Base-by-base conservation (phyloP, 1,140 invertebrate species). In the Zaprionus africanus region DNA sequence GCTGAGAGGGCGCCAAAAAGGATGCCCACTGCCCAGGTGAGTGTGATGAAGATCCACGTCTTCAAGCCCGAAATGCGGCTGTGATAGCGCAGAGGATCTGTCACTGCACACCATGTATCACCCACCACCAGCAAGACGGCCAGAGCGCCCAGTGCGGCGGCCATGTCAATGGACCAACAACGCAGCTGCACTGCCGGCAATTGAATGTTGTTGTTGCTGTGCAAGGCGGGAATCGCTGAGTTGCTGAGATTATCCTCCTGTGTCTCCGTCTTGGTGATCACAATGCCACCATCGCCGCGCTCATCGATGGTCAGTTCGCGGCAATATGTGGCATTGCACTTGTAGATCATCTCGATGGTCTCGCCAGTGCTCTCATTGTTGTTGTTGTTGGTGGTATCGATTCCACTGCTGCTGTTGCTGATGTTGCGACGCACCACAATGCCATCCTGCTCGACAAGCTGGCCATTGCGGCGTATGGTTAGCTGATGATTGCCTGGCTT, bases 21-120 rank as follows among this genome's bases (percentile, higher is more conserved):
- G 1, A 94, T 92, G 1, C 96, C 95, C 1, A 95, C 91, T 7
- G 95, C 76, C 97, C 97, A 96, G 11, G 95, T 94, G 13, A 94
- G 92, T 9, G 94, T 93, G 61, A 98, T 96, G 12, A 97, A 93
- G 0, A 96, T 91, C 2, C 94, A 95, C 0, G 96, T 96, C 51
- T 95, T 95, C 11, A 95, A 93, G 79, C 96, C 95, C 80, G 97
- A 95, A 67, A 98, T 94, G 34, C 96, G 95, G 15, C 95, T 95
- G 73, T 96, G 96, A 91, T 98, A 98, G n/a, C 96, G 95, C 24
- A 98, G 93, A 0, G 97, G 97, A 91, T 97, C 96, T 5, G 97
- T 96, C 34, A 98, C 97, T 1, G 97, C 97, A 75, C 96, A 96
- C 92, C 97, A 98, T 82, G 98, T 96, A 87, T 98, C 97, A 2